A percentile compares a stretch with the other conserved stretches of the same genome.
Evolutionary conservation across 1,140 invertebrate genomes (phyloP).

Genomic region (Lepidotrigona ventralis): DNA sequence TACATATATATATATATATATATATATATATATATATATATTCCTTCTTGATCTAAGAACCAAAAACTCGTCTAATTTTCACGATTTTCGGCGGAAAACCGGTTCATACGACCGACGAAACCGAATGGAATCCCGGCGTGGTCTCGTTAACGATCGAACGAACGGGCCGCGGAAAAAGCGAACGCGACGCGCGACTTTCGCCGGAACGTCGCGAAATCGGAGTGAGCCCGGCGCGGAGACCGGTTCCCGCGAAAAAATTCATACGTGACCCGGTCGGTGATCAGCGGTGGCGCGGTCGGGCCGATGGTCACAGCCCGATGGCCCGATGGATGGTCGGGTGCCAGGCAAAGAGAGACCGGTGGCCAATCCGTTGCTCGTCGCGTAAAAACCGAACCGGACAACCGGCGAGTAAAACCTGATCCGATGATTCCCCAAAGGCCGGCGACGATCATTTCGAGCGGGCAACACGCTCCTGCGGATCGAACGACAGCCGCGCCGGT

Average conservation of each 20-base stretch:
- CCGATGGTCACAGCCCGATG: conserved; percentile 27
- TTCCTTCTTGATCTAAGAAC: no score
- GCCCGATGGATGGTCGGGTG: conserved; percentile 47
- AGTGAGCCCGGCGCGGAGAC: conserved; percentile 61
- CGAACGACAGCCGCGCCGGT: conserved; percentile 11
- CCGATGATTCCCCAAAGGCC: conserved; percentile 57
- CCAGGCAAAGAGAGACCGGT: conserved; percentile 63
- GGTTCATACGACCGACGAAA: no score
- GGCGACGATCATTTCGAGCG: conserved; percentile 45
- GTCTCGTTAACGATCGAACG: conserved; percentile 5
- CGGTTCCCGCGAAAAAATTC: conserved; percentile 68
- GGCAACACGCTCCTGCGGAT: conserved; percentile 14
- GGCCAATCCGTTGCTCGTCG: conserved; percentile 62
- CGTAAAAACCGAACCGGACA: conserved; percentile 54
- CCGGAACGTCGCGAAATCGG: conserved; percentile 66
- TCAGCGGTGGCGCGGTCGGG: conserved; percentile 53
- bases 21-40: no score
- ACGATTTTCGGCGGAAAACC: background rate
- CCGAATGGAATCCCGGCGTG: background rate
- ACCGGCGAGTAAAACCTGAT: conserved; percentile 54
- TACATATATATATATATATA: no score
- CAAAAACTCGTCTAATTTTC: no score
- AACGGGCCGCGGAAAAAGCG: conserved; percentile 46
- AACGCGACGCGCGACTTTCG: conserved; percentile 56
- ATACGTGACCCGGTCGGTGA: conserved; percentile 65